Evolutionary conservation across 2,797 vertebrate genomes (phyloP), one percentile per base, ranked within the genome.

Genomic region (Numenius phaeopus): DNA sequence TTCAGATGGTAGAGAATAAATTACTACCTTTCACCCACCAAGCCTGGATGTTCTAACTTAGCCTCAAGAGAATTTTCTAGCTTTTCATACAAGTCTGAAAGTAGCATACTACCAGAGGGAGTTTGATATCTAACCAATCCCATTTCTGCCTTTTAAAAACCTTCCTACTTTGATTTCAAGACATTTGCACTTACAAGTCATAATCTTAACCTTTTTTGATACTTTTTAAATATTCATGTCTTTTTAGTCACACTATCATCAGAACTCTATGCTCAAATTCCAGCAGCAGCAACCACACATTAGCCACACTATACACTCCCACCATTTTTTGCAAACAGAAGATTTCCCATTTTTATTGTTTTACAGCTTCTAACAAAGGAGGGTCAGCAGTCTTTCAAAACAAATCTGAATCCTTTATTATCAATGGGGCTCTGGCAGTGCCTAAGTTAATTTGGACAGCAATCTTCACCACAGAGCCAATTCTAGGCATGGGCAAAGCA

Each of bases 31-130:
- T 47, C 66, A 47, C 29, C 90, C 54, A 64, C 22, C 29, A 40
- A 85, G 47, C 55, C 76, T 72, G 29, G 17, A 50, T 84, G 24
- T 58, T 81, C 46, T 50, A 66, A 62, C 32, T 62, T 83, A 39
- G 39, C 59, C 83, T 61, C 77, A 58, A 78, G 54, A 89, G 52
- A 73, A 79, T 84, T 82, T 91, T 72, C 83, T 47, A 82, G 42
- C 52, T 87, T 83, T 6, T 20, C 79, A 2, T 2, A 42, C 5
- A 78, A 66, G 42, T 37, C 76, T 50, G 29, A 29, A 65, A 86
- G 34, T 18, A 10, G 49, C 34, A 58, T 24, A 57, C 29, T 64
- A 75, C 44, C 58, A 83, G 64, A 77, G 46, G 52, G 20, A 54
- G 64, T 34, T 14, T 69, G 50, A 34, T 62, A 92, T 18, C 72